Evolutionary conservation across 2,113 vertebrate species (phyloP).

Genomic region (Anser brachyrhynchus): DNA sequence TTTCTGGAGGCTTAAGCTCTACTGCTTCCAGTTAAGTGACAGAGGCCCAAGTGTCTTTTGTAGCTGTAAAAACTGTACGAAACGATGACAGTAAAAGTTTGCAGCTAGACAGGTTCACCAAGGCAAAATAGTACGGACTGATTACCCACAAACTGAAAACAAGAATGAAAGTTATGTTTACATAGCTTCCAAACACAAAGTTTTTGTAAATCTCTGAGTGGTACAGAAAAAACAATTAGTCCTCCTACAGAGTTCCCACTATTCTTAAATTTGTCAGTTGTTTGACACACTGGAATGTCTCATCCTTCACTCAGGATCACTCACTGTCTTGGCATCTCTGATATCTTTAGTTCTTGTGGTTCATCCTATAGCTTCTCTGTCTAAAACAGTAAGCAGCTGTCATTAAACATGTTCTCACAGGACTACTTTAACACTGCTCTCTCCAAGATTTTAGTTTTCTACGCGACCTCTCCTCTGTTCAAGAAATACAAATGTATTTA

Average conservation of each 20-base stretch:
- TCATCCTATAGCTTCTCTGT: neutral
- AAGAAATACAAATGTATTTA: neutral
- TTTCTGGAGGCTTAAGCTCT: neutral
- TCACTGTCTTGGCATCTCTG: neutral
- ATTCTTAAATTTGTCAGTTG: neutral
- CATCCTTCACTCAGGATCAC: neutral
- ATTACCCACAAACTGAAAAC: neutral
- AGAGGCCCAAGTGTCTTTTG: neutral
- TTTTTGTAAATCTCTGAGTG: rapidly evolving
- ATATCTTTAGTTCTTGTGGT: neutral
- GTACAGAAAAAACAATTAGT: neutral
- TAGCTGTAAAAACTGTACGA: neutral
- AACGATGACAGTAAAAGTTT: neutral
- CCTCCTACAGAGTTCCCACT: neutral
- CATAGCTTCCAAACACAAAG: neutral
- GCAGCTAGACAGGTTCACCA: neutral
- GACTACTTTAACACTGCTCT: neutral
- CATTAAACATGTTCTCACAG: neutral
- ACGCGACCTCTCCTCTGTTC: rapidly evolving
- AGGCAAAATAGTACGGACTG: neutral
- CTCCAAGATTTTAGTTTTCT: neutral
- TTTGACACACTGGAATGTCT: neutral
- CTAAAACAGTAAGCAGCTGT: neutral
- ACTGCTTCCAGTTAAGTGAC: neutral
- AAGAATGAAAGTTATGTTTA: neutral